A percentile compares a stretch with the other conserved stretches of the same genome.
Conservation (phyloP, 2,113 vertebrate species). For the Chaetodon auriga region DNA sequence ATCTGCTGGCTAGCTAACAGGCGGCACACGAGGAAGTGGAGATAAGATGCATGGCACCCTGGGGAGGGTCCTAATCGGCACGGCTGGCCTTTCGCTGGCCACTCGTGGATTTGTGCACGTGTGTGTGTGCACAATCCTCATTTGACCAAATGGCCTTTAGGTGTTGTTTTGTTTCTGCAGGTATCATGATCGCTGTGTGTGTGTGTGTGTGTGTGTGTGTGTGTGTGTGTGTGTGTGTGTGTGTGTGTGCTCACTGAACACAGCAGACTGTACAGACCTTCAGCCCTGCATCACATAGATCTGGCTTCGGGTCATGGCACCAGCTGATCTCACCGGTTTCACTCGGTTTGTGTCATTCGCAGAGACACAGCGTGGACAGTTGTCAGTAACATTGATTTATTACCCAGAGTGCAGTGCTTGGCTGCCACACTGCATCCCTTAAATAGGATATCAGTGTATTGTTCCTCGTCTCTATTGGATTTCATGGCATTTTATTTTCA, state of each 20-base stretch:
- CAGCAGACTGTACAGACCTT: neutral
- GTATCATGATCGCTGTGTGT: slow-evolving; percentile 1
- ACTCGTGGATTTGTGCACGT: slow-evolving; percentile 1
- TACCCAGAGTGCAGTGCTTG: slow-evolving; percentile 8
- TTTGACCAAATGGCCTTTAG: slow-evolving; percentile 19
- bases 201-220: neutral
- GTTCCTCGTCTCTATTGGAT: slow-evolving; percentile 37
- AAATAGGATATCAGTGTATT: slow-evolving; percentile 20
- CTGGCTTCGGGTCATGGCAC: slow-evolving; percentile 3
- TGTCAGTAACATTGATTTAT: slow-evolving; percentile 59
- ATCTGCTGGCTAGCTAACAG: slow-evolving; percentile 40
- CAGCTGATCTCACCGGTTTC: slow-evolving; percentile 24
- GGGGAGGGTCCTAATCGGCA: slow-evolving; percentile 12
- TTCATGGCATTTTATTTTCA: slow-evolving; percentile 44
- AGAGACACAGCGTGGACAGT: slow-evolving; percentile 34
- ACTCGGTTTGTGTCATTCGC: slow-evolving; percentile 23
- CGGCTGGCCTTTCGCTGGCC: slow-evolving; percentile 21
- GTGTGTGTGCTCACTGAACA: slow-evolving; percentile 19
- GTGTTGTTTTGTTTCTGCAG: neutral
- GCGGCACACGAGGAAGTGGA: neutral
- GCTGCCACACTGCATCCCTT: slow-evolving; percentile 11
- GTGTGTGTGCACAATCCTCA: neutral
- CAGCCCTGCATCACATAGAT: neutral
- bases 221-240: slow-evolving; percentile 18
- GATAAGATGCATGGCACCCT: slow-evolving; percentile 45